These are phyloP conservation scores for Formica aserva DNA, from an alignment of 2,888 invertebrate species.

Conservation along the genomic window DNA sequence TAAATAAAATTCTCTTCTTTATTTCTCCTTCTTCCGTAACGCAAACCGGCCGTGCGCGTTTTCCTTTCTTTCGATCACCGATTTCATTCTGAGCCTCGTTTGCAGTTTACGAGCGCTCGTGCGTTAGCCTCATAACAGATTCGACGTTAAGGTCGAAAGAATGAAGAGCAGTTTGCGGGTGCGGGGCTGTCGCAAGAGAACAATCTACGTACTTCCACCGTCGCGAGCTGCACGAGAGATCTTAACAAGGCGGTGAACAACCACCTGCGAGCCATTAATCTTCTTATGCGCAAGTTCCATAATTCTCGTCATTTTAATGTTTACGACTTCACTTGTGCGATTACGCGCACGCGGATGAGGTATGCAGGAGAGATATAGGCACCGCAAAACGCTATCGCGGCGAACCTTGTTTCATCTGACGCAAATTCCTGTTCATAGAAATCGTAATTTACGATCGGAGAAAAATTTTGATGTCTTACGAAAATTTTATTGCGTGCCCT, in stretches of 20 bases:
- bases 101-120: constrained; percentile 19
- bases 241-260: constrained; percentile 52
- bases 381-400: not conserved
- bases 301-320: constrained; percentile 63
- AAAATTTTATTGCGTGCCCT: not conserved
- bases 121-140: constrained; percentile 5
- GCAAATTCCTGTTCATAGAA: not conserved
- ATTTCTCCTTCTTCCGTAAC: not conserved
- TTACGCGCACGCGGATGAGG: constrained; percentile 5
- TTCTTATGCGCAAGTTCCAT: constrained; percentile 65
- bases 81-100: not conserved
- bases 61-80: not conserved
- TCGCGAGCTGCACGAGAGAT: constrained; percentile 35
- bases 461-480: constrained; percentile 24
- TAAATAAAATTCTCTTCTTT: constrained; percentile 31
- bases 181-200: constrained; percentile 49
- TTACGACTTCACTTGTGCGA: constrained; percentile 51
- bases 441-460: constrained; percentile 26
- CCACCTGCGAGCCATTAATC: constrained; percentile 67
- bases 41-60: not conserved
- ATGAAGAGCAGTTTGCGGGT: constrained; percentile 28
- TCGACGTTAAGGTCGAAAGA: constrained; percentile 32
- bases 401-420: not conserved
- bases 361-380: not conserved
- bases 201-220: constrained; percentile 55